Percentiles rank a stretch among this genome's conserved stretches.
Evolutionary conservation across 2,888 invertebrate species (phyloP).

Genomic region (Lasiommata megera): DNA sequence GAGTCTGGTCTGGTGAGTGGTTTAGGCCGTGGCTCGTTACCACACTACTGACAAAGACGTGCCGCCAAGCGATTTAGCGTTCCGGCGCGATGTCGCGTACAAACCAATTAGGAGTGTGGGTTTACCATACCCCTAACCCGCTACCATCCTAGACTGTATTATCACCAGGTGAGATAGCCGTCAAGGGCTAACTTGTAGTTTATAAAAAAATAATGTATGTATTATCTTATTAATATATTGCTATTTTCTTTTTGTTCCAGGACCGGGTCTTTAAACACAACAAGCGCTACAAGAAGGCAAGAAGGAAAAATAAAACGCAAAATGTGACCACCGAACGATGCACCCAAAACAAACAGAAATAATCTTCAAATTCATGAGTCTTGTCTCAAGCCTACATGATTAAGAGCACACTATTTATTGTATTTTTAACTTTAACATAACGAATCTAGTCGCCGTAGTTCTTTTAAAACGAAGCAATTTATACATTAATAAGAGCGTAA

Average conservation of each 20-base stretch:
- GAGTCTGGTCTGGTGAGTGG: too few relatives aligned
- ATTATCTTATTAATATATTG: neutral
- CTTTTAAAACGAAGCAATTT: constrained; percentile 72
- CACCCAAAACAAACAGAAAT: constrained; percentile 59
- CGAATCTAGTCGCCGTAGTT: constrained; percentile 80
- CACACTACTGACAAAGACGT: too few relatives aligned
- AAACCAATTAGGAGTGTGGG: too few relatives aligned
- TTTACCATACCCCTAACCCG: too few relatives aligned
- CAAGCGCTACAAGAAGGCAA: constrained; percentile 40
- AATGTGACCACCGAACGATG: constrained; percentile 74
- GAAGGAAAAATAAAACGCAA: constrained; percentile 45
- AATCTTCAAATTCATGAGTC: constrained; percentile 70
- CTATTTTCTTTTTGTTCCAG: constrained; percentile 43
- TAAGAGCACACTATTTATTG: constrained; percentile 63
- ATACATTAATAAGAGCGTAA: constrained; percentile 51
- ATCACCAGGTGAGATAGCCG: too few relatives aligned
- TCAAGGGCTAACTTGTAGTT: too few relatives aligned
- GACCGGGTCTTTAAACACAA: constrained; percentile 42
- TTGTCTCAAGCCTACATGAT: constrained; percentile 68
- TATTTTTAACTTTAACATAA: constrained; percentile 68
- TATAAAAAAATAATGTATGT: too few relatives aligned
- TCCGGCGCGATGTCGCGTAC: too few relatives aligned
- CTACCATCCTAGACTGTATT: too few relatives aligned
- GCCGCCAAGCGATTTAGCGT: too few relatives aligned
- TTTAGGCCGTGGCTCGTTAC: too few relatives aligned